Evolutionary conservation across 2,797 vertebrate species (phyloP), one percentile per base, ranked within the genome.

Genomic region (Telmatherina bonti): DNA sequence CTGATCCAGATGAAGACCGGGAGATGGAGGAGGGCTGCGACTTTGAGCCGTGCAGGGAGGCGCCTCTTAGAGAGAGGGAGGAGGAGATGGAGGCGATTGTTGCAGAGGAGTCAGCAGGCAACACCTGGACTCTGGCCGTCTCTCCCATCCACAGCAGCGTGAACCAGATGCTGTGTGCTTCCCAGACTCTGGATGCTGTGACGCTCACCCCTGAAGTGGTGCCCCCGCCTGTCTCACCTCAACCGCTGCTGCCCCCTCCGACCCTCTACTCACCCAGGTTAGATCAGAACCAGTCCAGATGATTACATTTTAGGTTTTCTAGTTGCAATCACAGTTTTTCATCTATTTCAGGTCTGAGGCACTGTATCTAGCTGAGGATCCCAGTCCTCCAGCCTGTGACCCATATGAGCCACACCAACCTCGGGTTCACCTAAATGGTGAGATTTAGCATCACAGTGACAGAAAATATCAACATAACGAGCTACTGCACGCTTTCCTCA

Each of bases 141-240:
- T 65, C 84, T 22, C 15, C 66, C 36, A 76, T 68, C 83, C 83
- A 86, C 62, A 90, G 90, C 80, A 93, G 91, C n/a, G 84, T 95
- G 67, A 95, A 71, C 68, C 93, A 95, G 52, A 87, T 92, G 81
- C 80, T 95, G 72, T 94, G 91, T 4, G 76, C 94, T 33, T 95
- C 96, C 33, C 96, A 96, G 71, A 94, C 93, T 0, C 83, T 95
- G 81, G 91, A 96, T 43, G 91, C 93, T 0, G 92, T 91, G 33
- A 93, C 94, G 0, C 86, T 96, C 27, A 94, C 90, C 30, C 95
- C 96, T 0, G 96, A 91, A 15, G 83, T 89, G 55, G 86, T 81
- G 10, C 83, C 91, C 2, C 81, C 86, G 4, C 85, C 89, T 4
- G 74, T 82, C 52, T 75, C 87, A n/a, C 85, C 76, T 1, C 79